These are phyloP conservation scores for Volucella bombylans DNA, from an alignment of 2,888 invertebrate genomes.

Conservation along the genomic window DNA sequence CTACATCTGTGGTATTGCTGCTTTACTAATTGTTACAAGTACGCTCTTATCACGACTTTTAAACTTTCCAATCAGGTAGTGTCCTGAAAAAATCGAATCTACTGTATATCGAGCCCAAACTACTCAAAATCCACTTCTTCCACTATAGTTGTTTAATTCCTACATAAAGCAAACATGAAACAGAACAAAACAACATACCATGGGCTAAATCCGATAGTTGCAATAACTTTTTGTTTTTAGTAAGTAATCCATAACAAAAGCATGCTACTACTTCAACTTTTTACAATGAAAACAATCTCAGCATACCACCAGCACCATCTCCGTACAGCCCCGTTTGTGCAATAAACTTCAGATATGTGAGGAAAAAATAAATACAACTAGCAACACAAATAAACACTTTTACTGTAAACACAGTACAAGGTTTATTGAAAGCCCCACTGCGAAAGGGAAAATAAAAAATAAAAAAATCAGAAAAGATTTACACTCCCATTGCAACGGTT, in stretches of 20 bases:
- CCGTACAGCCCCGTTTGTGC: neutral
- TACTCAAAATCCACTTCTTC: no score
- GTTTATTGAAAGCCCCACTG: slow-evolving; percentile 34
- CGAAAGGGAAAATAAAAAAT: slow-evolving; percentile 33
- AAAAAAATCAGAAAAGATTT: slow-evolving; percentile 23
- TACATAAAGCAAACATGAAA: neutral
- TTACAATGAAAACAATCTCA: slow-evolving; percentile 28
- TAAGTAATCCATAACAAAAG: slow-evolving; percentile 22
- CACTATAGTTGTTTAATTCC: neutral
- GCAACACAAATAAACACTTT: slow-evolving; percentile 45
- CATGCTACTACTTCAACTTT: slow-evolving; percentile 21
- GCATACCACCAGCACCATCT: neutral
- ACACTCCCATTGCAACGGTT: slow-evolving; percentile 51
- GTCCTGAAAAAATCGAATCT: no score
- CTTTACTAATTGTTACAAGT: no score
- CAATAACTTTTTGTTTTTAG: slow-evolving; percentile 24
- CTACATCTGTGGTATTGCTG: no score
- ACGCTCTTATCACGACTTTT: no score
- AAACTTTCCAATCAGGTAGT: no score
- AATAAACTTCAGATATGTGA: slow-evolving; percentile 7
- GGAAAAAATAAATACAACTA: slow-evolving; percentile 11
- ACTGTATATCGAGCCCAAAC: no score
- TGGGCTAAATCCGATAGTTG: slow-evolving; percentile 21
- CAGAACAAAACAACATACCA: neutral
- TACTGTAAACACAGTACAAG: slow-evolving; percentile 52